Percentiles rank a stretch among this genome's conserved stretches.
phyloP scores from a whole-genome alignment of 2,888 invertebrate species.

The Serrognathus titanus region DNA sequence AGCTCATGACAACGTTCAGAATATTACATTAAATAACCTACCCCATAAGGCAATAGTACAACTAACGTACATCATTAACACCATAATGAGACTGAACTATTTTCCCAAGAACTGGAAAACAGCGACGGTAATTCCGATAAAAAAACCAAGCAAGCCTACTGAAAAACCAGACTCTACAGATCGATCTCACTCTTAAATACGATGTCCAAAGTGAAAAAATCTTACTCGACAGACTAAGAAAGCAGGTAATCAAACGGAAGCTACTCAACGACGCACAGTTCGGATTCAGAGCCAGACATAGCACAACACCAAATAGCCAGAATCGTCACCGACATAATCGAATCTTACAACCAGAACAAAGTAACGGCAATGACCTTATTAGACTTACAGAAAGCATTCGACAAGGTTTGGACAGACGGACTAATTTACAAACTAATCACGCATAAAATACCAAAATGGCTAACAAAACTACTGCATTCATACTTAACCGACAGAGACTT shows the following conservation, averaged over 20 bases:
- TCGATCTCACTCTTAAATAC: constrained; percentile 23
- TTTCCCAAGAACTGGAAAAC: neutral
- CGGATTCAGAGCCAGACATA: neutral
- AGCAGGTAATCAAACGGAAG: constrained; percentile 11
- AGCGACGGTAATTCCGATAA: neutral
- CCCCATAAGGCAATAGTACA: neutral
- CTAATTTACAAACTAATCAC: constrained; percentile 33
- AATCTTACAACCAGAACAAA: neutral
- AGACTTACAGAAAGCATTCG: constrained; percentile 41
- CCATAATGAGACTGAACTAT: neutral
- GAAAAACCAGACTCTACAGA: constrained; percentile 13
- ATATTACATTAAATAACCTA: neutral
- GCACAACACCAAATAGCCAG: constrained; percentile 1
- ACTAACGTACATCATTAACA: neutral
- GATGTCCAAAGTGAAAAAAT: constrained; percentile 23
- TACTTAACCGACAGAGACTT: constrained; percentile 29
- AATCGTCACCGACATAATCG: neutral
- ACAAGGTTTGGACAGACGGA: constrained; percentile 35
- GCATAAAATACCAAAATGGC: constrained; percentile 20
- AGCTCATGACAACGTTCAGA: neutral
- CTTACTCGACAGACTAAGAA: constrained; percentile 9
- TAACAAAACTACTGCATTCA: constrained; percentile 25
- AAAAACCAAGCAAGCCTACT: neutral
- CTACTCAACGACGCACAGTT: constrained; percentile 1
- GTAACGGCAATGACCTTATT: constrained; percentile 30